Base-by-base conservation (phyloP, 2,888 invertebrate genomes). In the Acanthococcus lagerstroemiae region DNA sequence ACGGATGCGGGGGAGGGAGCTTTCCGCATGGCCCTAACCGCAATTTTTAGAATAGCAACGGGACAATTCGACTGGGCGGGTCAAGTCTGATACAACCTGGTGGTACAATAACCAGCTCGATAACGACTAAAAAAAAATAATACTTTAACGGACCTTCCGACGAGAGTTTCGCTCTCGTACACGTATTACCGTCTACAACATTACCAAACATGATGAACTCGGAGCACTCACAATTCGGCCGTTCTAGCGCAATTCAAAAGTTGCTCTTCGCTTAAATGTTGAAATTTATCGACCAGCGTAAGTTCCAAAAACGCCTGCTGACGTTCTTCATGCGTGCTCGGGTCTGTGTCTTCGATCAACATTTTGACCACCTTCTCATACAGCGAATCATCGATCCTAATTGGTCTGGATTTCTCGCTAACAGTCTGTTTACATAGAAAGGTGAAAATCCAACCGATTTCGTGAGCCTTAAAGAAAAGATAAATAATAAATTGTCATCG, bases 281-380 rank as follows among this genome's bases (percentile, higher is more conserved):
- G 75, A 24, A 87, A 76, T 55, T 83, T 80, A 70, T 84, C 80
- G 67, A 82, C 79, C n/a, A 80, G 78, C 12, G 88, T 76, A 27
- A 89, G 76, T 73, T 88, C 87, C 56, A 87, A 76, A 76, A 87
- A 80, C 1, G 87, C 85, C 72, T 86, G 85, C 73, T 90, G 87
- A 44, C 87, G 77, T 74, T 88, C 88, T 67, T 70, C 69, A 15
- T 68, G 67, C 15, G 70, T 44, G 25, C 4, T 66, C 21, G 69
- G 65, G 30, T 69, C 65, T 17, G 61, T 69, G 60, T 69, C 70
- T 21, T 58, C 67, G 25, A 69, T 73, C 67, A 84, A 78, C 76
- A 84, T 81, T 70, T 83, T 82, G 70, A 87, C 80, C 0, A 82
- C 79, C 30, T 76, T 77, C 69, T 84, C 81, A 73, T 87, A 78